Evolutionary conservation across 2,113 vertebrate genomes (phyloP), one percentile per base, ranked within the genome.

Genomic region (Takifugu flavidus): DNA sequence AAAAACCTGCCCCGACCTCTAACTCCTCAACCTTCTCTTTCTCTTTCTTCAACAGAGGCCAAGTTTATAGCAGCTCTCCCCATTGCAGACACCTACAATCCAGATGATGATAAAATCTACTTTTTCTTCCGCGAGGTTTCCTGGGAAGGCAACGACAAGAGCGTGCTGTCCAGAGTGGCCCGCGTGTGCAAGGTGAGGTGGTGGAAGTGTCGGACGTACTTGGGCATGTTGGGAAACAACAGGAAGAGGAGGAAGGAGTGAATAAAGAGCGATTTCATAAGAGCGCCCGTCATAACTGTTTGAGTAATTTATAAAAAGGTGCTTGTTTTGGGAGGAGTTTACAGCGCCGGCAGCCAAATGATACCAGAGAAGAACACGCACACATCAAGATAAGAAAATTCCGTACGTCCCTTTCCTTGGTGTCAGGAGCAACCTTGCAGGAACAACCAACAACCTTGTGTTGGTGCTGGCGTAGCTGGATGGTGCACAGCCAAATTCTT

Each of bases 31-130:
- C 34, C 25, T 14, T 39, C 43, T 61, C 45, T 56, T 29, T 58
- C 25, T 58, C 12, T 59, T 42, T 47, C 42, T 65, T 76, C 79
- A 83, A 78, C 78, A 98, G 96, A 98, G 88, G 96, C 93, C 1
- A 96, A 93, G 86, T 99, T 99, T 86, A 93, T 99, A 80, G 93
- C 91, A 44, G 94, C 95, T 56, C 95, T 95, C 77, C 90, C 95
- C 52, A 94, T 98, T 28, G 90, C 95, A 2, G 96, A 98, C 82
- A 98, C 96, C 25, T 96, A 94, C 85, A 98, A 97, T 72, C 94
- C 93, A 53, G 97, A 99, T 55, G 97, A 99, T 65, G 96, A 98
- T 74, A 99, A 99, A 90, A 94, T 98, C 73, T 98, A 98, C 89
- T 98, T 99, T 83, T 99, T 99, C 89, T 99, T 98, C 82, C 95